These are phyloP conservation scores for Brachionus koreanus DNA, from an alignment of 1,140 invertebrate species.

Conservation along the genomic window DNA sequence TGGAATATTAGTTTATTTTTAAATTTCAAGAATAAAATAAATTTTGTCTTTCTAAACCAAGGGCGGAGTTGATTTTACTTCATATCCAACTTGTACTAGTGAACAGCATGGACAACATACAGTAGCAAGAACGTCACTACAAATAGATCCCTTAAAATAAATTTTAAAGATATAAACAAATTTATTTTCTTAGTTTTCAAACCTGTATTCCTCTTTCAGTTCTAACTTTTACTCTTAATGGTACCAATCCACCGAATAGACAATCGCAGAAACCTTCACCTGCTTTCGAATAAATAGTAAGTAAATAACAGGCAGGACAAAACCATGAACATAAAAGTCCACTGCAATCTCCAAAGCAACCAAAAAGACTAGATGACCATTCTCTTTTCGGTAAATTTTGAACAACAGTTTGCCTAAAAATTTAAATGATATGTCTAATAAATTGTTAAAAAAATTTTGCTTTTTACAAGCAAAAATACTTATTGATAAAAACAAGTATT, in stretches of 20 bases:
- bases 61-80: neutral
- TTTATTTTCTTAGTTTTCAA: neutral
- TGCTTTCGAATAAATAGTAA: neutral
- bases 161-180: neutral
- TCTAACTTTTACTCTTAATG: slow-evolving; percentile 30
- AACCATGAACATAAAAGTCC: neutral
- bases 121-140: neutral
- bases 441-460: no score
- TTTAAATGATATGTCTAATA: neutral
- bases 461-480: no score
- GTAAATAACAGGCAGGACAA: neutral
- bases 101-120: neutral
- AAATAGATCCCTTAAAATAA: slow-evolving; percentile 16
- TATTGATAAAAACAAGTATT: no score
- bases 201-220: slow-evolving; percentile 28
- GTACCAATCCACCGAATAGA: neutral
- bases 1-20: no score
- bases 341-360: neutral
- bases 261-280: slow-evolving; percentile 24
- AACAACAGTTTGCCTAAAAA: neutral
- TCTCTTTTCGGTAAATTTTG: slow-evolving; percentile 6
- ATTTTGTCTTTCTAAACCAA: neutral
- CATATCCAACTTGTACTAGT: neutral
- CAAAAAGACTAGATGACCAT: neutral
- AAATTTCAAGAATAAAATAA: no score